A percentile compares a stretch with the other conserved stretches of the same genome.
Evolutionary conservation across 2,797 vertebrate species (phyloP).

Genomic region (Sebastolobus alascanus): DNA sequence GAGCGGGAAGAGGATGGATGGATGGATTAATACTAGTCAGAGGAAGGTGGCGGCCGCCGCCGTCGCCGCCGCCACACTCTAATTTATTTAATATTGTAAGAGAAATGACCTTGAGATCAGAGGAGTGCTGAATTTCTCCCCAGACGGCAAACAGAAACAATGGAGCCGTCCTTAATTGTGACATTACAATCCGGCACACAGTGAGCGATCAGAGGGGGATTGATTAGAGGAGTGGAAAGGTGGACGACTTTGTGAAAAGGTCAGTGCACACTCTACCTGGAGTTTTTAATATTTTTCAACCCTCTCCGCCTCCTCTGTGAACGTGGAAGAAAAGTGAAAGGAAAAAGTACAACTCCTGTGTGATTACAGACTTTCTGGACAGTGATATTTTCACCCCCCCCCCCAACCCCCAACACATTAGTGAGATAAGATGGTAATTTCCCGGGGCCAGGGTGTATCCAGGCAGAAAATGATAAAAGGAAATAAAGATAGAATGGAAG

Average conservation of each 20-base stretch:
- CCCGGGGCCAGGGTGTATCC: slow-evolving; percentile 74
- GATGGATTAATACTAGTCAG: slow-evolving; percentile 30
- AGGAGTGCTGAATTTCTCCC: slow-evolving; percentile 66
- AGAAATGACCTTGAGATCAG: slow-evolving; percentile 83
- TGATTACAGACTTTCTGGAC: slow-evolving; percentile 77
- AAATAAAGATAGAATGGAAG: slow-evolving; percentile 66
- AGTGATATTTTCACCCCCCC: slow-evolving; percentile 68
- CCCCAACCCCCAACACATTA: slow-evolving; percentile 77
- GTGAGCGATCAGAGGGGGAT: slow-evolving; percentile 82
- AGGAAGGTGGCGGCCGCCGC: slow-evolving; percentile 38
- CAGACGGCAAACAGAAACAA: slow-evolving; percentile 84
- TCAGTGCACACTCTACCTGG: slow-evolving; percentile 85
- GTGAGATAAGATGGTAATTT: slow-evolving; percentile 86
- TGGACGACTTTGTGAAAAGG: slow-evolving; percentile 89
- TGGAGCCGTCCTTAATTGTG: slow-evolving; percentile 84
- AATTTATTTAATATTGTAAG: slow-evolving; percentile 84
- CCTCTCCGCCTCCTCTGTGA: slow-evolving; percentile 35
- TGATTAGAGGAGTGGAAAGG: slow-evolving; percentile 86
- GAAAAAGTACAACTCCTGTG: slow-evolving; percentile 66
- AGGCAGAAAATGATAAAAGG: slow-evolving; percentile 82
- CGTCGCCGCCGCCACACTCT: slow-evolving; percentile 41
- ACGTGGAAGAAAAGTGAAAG: slow-evolving; percentile 43
- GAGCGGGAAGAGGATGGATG: slow-evolving; percentile 43
- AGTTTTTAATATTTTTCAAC: slow-evolving; percentile 72
- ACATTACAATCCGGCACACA: slow-evolving; percentile 84